phyloP scores from a whole-genome alignment of 2,797 vertebrate genomes.

The Semotilus atromaculatus region DNA sequence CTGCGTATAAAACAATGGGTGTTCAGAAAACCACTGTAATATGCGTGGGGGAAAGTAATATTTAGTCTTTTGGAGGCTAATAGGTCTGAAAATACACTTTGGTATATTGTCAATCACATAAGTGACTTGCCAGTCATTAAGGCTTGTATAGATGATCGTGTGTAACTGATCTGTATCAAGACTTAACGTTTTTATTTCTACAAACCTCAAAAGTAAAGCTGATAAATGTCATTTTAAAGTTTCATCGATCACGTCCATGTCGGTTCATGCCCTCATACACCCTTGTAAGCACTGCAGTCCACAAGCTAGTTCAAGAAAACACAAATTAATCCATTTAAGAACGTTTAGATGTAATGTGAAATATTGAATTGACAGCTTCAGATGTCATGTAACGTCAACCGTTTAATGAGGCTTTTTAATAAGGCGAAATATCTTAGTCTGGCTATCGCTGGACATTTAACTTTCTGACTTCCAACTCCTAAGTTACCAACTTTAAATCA shows the following conservation, averaged over 20 bases:
- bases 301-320: neutral
- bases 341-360: neutral
- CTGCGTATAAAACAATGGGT: neutral
- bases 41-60: neutral
- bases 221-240: neutral
- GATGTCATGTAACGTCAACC: neutral
- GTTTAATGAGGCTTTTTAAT: neutral
- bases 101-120: neutral
- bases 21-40: no score
- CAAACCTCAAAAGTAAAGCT: neutral
- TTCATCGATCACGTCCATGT: neutral
- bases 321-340: neutral
- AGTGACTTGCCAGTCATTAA: neutral
- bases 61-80: neutral
- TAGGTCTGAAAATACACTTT: no score
- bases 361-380: neutral
- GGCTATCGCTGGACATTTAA: slow-evolving; percentile 8
- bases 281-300: neutral
- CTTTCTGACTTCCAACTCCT: slow-evolving; percentile 29
- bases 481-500: slow-evolving; percentile 25
- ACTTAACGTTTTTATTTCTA: neutral
- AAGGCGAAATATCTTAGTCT: neutral
- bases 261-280: neutral
- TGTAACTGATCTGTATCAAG: neutral
- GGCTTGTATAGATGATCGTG: neutral